Evolutionary conservation across 1,140 invertebrate genomes (phyloP), one percentile per base, ranked within the genome.

Genomic region (Bombus waltoni): DNA sequence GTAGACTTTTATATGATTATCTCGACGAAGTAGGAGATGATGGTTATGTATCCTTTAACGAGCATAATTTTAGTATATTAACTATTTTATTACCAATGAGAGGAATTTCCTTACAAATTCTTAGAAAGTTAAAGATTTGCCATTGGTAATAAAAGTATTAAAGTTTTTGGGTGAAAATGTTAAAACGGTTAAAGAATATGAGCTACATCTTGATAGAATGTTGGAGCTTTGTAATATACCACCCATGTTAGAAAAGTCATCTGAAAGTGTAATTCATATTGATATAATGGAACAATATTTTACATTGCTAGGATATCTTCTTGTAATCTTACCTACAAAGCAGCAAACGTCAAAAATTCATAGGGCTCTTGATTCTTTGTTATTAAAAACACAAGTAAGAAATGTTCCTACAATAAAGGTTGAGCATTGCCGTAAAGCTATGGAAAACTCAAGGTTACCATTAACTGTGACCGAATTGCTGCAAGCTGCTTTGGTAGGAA

Each of bases 11-110:
- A 11, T 59, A 81, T 6, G 62, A 90, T 74, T 93, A 91, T 80
- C 74, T 92, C 38, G 38, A 32, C n/a, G 38, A 88, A 62, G 73
- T 85, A 53, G 83, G 42, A 68, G 28, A 79, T 22, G 25, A 77
- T 35, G 94, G 91, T 85, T 94, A 89, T 42, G 93, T 94, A 94
- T 94, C 93, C 92, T 94, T 94, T 68, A 2, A 73, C 57, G 28
- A 32, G 15, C 73, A 11, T 18, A 40, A 3, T 38, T 72, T 35
- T 35, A 18, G 2, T 25, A 65, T 62, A 32, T 28, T 5, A 38
- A 25, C 25, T 62, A 35, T 42, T 9, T 44, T n/a, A 8, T 70
- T 59, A n/a, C 3, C 10, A 18, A 32, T 76, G 15, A 9, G 10
- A 15, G 40, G 0, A 73, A 15, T 53, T 87, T 92, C 85, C 87